phyloP scores from a whole-genome alignment of 2,888 invertebrate genomes.

The Harpalus rufipes region DNA sequence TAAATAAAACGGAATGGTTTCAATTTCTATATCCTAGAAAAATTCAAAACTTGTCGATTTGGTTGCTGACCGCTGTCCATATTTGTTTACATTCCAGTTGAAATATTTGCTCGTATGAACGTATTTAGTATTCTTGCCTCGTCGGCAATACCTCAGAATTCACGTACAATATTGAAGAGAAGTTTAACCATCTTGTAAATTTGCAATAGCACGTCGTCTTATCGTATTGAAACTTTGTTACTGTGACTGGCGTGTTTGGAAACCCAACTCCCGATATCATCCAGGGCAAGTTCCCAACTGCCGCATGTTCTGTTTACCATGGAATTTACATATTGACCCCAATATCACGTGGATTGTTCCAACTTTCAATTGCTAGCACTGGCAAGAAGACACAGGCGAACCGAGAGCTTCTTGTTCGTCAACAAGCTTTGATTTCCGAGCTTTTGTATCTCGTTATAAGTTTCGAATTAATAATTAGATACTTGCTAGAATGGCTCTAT shows the following conservation, averaged over 20 bases:
- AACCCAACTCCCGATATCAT: conserved; percentile 62
- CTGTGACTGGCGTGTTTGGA: conserved; percentile 64
- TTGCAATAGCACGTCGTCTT: conserved; percentile 60
- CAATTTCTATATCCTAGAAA: no score
- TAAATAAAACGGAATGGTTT: no score
- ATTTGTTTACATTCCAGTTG: no score
- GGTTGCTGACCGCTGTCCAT: no score
- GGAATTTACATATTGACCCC: conserved; percentile 67
- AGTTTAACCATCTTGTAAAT: conserved; percentile 63
- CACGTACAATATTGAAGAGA: conserved; percentile 59
- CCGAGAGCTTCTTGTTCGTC: conserved; percentile 24
- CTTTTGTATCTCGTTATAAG: not conserved
- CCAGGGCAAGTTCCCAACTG: conserved; percentile 54
- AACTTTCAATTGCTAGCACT: conserved; percentile 36
- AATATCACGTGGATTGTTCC: conserved; percentile 57
- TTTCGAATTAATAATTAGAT: not conserved
- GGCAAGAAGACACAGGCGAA: not conserved
- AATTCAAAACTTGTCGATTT: no score
- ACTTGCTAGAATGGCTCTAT: not conserved
- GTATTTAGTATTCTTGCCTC: conserved; percentile 11
- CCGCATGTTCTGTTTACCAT: conserved; percentile 58
- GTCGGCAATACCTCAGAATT: conserved; percentile 42
- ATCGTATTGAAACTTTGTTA: conserved; percentile 65
- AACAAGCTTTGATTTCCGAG: conserved; percentile 4
- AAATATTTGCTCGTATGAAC: no score